Percentiles rank a stretch among this genome's conserved stretches.
phyloP scores from a whole-genome alignment of 2,113 vertebrate species.

The Callospermophilus lateralis region DNA sequence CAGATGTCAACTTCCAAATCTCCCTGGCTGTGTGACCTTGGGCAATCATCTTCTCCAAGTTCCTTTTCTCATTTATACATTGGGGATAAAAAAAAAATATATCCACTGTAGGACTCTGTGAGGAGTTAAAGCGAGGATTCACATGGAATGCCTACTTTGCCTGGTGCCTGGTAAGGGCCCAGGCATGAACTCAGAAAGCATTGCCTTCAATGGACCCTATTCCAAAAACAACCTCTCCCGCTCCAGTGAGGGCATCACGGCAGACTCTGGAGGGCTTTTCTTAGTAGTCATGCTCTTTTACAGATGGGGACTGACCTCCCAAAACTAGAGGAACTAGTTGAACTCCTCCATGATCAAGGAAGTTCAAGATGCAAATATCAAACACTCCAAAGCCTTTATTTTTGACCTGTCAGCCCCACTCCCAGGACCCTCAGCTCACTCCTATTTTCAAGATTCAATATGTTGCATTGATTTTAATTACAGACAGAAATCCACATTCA shows the following conservation, averaged over 20 bases:
- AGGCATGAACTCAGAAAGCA: background rate
- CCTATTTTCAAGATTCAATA: background rate
- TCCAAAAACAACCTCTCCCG: background rate
- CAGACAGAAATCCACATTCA: constrained; percentile 69
- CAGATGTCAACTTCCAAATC: background rate
- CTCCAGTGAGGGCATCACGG: background rate
- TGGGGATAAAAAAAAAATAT: background rate
- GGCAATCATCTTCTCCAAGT: background rate
- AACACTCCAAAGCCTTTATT: constrained; percentile 59
- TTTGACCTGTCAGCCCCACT: background rate
- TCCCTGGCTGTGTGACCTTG: background rate
- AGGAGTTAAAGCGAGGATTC: background rate
- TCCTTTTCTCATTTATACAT: background rate
- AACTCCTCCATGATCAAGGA: background rate
- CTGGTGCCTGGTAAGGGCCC: background rate
- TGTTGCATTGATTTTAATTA: constrained; percentile 51
- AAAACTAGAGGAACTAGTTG: background rate
- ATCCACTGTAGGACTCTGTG: background rate
- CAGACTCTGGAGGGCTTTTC: background rate
- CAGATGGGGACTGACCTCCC: background rate
- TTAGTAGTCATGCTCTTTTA: background rate
- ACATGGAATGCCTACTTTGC: background rate
- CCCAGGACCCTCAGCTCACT: background rate
- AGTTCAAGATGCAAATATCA: background rate
- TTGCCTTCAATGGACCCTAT: background rate